Evolutionary conservation across 2,797 vertebrate species (phyloP).

Genomic region (Sebastes wilsoni): DNA sequence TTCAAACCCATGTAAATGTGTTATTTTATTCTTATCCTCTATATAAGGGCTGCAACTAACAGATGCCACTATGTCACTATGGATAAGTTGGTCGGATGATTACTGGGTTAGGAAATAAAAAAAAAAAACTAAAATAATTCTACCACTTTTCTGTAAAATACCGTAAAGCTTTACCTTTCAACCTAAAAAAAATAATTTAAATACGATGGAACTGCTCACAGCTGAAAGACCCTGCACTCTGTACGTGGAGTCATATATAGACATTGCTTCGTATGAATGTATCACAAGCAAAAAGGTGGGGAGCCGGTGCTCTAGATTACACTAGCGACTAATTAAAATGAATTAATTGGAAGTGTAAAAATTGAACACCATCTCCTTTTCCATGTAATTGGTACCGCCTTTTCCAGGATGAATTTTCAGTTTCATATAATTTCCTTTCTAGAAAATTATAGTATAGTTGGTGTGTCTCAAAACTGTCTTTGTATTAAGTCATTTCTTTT

Average conservation of each 20-base stretch:
- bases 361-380: not conserved
- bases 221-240: no score
- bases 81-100: no score
- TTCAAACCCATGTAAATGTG: not conserved
- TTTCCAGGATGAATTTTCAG: not conserved
- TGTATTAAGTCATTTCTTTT: not conserved
- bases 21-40: not conserved
- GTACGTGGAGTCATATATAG: no score
- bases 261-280: not conserved
- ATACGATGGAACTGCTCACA: no score
- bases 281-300: not conserved
- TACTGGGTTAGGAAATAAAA: no score
- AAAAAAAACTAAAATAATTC: no score
- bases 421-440: not conserved
- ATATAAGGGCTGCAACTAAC: not conserved
- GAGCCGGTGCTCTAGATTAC: not conserved
- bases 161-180: no score
- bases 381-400: not conserved
- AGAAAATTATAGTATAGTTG: no score
- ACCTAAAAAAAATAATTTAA: no score
- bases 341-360: not conserved
- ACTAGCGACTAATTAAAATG: not conserved
- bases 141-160: no score
- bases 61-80: not conserved
- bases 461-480: not conserved